phyloP scores from a whole-genome alignment of 1,140 invertebrate species.

The Cataglyphis hispanica region DNA sequence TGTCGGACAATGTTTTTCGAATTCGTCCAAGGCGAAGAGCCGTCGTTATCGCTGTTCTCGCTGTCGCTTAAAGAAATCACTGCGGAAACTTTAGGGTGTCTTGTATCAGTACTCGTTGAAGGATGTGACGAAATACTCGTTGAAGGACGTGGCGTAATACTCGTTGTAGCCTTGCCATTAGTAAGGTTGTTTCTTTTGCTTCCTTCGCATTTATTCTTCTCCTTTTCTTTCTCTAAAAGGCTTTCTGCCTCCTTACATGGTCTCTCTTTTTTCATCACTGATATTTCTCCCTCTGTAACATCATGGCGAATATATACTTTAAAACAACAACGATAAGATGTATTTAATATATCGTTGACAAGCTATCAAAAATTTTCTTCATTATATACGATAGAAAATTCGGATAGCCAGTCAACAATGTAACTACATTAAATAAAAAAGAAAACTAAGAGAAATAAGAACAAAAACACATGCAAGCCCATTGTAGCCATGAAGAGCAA shows the following conservation, averaged over 20 bases:
- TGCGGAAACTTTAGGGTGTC: too few species aligned
- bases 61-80: neutral
- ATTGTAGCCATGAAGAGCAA: slow-evolving; percentile 21
- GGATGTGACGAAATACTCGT: neutral
- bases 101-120: neutral
- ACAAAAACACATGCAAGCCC: slow-evolving; percentile 40
- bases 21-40: slow-evolving; percentile 22
- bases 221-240: too few species aligned
- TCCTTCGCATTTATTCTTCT: neutral
- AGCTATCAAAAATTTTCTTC: slow-evolving; percentile 2
- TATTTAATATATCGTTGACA: neutral
- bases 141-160: neutral
- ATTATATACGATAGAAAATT: neutral
- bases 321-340: neutral
- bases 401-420: neutral
- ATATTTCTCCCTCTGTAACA: slow-evolving; percentile 46
- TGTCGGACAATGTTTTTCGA: neutral
- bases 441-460: neutral
- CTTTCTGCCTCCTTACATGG: too few species aligned
- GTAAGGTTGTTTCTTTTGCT: neutral
- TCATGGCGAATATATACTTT: neutral
- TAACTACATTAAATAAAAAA: neutral
- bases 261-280: neutral
- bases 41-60: neutral
- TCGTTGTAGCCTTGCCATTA: neutral